phyloP scores from a whole-genome alignment of 2,113 vertebrate genomes.

The Oreochromis aureus region DNA sequence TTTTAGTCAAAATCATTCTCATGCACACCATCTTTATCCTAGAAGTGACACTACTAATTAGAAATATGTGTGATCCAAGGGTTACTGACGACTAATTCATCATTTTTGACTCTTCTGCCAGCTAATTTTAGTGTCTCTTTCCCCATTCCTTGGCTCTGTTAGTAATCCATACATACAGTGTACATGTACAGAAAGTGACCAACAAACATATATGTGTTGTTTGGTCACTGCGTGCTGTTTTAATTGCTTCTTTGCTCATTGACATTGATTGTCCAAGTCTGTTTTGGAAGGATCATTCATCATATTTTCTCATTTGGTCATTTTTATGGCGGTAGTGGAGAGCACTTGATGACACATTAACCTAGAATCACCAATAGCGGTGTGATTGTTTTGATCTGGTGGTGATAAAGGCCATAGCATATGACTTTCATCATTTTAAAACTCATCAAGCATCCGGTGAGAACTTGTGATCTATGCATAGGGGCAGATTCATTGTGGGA shows the following conservation, averaged over 20 bases:
- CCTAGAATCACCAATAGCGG: neutral
- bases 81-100: neutral
- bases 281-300: neutral
- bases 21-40: neutral
- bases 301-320: neutral
- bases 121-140: accelerated
- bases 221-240: neutral
- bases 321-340: neutral
- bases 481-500: neutral
- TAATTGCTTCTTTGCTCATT: neutral
- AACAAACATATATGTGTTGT: neutral
- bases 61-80: neutral
- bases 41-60: neutral
- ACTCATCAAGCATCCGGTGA: neutral
- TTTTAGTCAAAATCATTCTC: neutral
- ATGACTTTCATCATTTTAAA: neutral
- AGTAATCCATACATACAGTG: neutral
- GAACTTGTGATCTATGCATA: neutral
- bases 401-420: neutral
- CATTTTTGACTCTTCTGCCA: neutral
- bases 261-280: neutral
- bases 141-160: neutral
- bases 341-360: neutral
- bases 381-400: neutral
- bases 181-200: neutral